Base-by-base conservation (phyloP, 2,797 vertebrate genomes). In the Hirundo rustica region DNA sequence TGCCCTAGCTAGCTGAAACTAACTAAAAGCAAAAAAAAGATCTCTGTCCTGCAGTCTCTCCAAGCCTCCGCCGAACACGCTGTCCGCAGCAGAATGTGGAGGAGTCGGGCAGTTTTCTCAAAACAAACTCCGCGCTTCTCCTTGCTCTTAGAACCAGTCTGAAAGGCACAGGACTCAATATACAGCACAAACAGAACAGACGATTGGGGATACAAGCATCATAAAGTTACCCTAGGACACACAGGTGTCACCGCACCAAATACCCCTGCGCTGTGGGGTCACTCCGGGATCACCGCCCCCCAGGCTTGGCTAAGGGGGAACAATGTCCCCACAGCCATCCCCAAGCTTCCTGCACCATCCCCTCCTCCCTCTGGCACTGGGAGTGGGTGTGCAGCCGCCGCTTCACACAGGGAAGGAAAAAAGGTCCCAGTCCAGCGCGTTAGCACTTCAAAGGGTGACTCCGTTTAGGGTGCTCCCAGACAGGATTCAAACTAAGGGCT, bases 211-310 rank as follows among this genome's bases (percentile, higher is more conserved):
- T n/a, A n/a, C n/a, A n/a, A n/a, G n/a, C n/a, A n/a, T n/a, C n/a
- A n/a, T n/a, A n/a, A n/a, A n/a, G n/a, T n/a, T n/a, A n/a, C n/a
- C n/a, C n/a, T n/a, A n/a, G n/a, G n/a, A n/a, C n/a, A n/a, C n/a
- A n/a, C 21, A 47, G 45, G 23, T 0, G 1, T 26, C 27, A 78
- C 11, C 9, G 2, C 3, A 7, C 11, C 5, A 29, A 70, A 50
- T 6, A 27, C 8, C 23, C 9, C 7, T 15, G 4, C 50, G 70
- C 18, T 4, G 3, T 0, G 1, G 50, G 32, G 11, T 34, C 36
- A 18, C 19, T 20, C 54, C 22, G 34, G 58, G 23, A 58, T 38
- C 45, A 16, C 5, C 55, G 11, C 3, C 2, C 22, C 16, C 19
- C 4, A 2, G 6, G 26, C 17, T 38, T 8, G 14, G 8, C 4